Evolutionary conservation across 2,888 invertebrate genomes (phyloP).

Genomic region (Caenorhabditis sp.): DNA sequence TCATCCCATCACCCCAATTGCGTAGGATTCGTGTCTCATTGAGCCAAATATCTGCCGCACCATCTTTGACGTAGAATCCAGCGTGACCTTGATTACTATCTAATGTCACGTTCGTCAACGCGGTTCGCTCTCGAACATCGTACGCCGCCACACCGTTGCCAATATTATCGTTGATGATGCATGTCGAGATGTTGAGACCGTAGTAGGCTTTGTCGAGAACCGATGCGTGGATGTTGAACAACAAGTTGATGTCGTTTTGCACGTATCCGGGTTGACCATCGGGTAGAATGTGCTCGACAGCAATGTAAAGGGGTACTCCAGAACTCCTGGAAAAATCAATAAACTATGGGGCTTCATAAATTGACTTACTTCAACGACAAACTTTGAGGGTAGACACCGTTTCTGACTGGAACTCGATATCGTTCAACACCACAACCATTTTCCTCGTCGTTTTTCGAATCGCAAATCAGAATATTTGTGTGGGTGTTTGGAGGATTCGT

Average conservation of each 20-base stretch:
- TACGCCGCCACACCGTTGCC: conserved; percentile 92
- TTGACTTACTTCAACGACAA: conserved; percentile 57
- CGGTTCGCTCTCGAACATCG: conserved; percentile 78
- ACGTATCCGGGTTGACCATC: conserved; percentile 52
- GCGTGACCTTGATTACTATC: conserved; percentile 66
- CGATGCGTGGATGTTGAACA: conserved; percentile 67
- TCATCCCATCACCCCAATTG: conserved; percentile 92
- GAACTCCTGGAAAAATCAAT: conserved; percentile 40
- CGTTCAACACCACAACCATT: conserved; percentile 31
- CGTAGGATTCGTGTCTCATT: conserved; percentile 87
- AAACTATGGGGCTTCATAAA: background rate
- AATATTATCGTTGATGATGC: conserved; percentile 85
- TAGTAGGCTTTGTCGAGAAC: conserved; percentile 73
- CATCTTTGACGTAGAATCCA: conserved; percentile 75
- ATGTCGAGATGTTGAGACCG: conserved; percentile 86
- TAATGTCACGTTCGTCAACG: conserved; percentile 68
- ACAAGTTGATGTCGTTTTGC: conserved; percentile 60
- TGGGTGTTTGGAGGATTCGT: conserved; percentile 46
- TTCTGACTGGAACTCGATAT: conserved; percentile 58
- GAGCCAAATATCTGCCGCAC: conserved; percentile 91
- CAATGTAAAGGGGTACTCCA: conserved; percentile 58
- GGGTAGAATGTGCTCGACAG: conserved; percentile 55
- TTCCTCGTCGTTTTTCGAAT: conserved; percentile 36
- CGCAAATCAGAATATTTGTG: conserved; percentile 40
- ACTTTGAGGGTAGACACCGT: conserved; percentile 66